Evolutionary conservation across 92 coral and sea anemone genomes (phyloP), one percentile per base, ranked within the genome.

Genomic region (Metridium senile): DNA sequence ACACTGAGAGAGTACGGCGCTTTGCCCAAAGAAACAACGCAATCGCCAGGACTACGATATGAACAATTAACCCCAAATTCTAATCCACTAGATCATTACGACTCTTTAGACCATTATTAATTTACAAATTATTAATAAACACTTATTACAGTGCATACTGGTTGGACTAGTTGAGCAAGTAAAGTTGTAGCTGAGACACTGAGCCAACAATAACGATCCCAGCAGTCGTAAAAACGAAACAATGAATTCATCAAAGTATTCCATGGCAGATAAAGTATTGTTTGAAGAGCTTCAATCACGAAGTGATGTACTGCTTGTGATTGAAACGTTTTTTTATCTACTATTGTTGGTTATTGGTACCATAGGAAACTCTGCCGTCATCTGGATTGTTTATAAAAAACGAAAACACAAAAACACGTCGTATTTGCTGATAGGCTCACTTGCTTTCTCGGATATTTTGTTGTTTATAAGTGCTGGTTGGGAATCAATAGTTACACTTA

Each of bases 401-500:
- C 74, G 81, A 1, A 64, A 74, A 33, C 67, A 74, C 19, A 71
- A 82, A 21, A 90, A 84, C 18, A 79, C 84, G 47, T 75, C 97
- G 0, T 87, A 87, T 64, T 74, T 66, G 33, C 86, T 84, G 20
- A 81, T 91, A 1, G 97, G 68, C 6, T 74, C 92, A 3, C 73
- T 91, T 30, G 92, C 97, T 8, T 31, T 84, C 18, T 77, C 92
- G 1, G 97, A 91, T 76, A 76, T 82, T 19, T 79, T 84, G 6
- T 65, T 87, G 17, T 81, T 87, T 1, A 31, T 87, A 51, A 26
- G 79, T 33, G 67, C 86, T 54, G 89, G 87, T 9, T 87, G 89
- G 71, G 76, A 91, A 28, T 78, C 92, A 1, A 49, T 87, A 3
- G 81, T 79, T 16, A 88, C 78, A 34, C 68, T 75, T 0, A 19